phyloP scores from a whole-genome alignment of 2,797 vertebrate species.

The Melanotaenia boesemani region DNA sequence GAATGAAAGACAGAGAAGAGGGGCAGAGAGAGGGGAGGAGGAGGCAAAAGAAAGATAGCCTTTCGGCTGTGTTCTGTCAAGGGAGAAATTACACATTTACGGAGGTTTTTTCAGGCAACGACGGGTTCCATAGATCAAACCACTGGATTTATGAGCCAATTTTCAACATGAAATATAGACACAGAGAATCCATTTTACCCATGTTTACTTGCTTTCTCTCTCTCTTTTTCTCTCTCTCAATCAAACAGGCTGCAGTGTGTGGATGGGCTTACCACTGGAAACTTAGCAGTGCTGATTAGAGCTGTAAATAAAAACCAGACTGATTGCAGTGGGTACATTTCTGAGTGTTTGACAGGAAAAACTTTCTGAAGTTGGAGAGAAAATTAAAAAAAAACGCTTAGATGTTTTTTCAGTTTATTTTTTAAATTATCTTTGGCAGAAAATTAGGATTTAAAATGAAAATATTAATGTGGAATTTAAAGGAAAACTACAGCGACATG shows the following conservation, averaged over 20 bases:
- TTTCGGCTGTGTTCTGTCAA: constrained; percentile 96
- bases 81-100: constrained; percentile 99
- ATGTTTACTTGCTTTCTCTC: constrained; percentile 83
- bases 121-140: constrained; percentile 98
- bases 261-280: constrained; percentile 39
- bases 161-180: constrained; percentile 99
- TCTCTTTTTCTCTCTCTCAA: constrained; percentile 60
- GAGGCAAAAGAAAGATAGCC: constrained; percentile 97
- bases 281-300: constrained; percentile 41
- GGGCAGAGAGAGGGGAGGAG: constrained; percentile 57
- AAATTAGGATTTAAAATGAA: not conserved
- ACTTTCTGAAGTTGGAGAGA: not conserved
- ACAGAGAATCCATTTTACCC: constrained; percentile 92
- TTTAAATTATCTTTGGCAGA: not conserved
- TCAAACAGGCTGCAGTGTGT: constrained; percentile 60
- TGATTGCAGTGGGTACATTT: constrained; percentile 12
- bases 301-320: constrained; percentile 42
- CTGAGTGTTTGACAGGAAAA: not conserved
- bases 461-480: not conserved
- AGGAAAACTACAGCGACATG: not conserved
- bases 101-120: constrained; percentile 98
- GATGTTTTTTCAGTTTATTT: not conserved
- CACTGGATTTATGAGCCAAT: constrained; percentile 97
- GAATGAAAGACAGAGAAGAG: constrained; percentile 62
- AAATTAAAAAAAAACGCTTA: not conserved